Evolutionary conservation across 2,797 vertebrate species (phyloP).

Genomic region (Smutsia temminckii): DNA sequence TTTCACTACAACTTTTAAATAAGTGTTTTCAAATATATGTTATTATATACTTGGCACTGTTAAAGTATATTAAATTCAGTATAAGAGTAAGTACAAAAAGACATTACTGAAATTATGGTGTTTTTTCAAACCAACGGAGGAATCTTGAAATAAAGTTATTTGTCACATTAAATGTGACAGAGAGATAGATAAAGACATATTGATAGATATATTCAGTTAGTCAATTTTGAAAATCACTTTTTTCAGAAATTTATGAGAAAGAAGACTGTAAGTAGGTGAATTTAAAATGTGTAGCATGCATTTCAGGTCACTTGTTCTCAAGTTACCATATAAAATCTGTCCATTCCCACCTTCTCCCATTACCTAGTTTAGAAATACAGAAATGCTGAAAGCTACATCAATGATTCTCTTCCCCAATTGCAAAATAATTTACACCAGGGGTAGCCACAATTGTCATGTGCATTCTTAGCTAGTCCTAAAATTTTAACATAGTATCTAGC

Average conservation of each 20-base stretch:
- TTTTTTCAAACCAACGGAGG: not conserved
- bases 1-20: constrained; percentile 32
- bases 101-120: not conserved
- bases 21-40: not conserved
- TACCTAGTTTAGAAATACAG: constrained; percentile 1
- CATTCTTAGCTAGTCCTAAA: constrained; percentile 24
- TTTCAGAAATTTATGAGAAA: constrained; percentile 22
- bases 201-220: not conserved
- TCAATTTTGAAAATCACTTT: not conserved
- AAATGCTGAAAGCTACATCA: constrained; percentile 54
- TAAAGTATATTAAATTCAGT: constrained; percentile 9
- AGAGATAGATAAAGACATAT: not conserved
- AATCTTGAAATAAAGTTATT: not conserved
- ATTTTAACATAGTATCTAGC: constrained; percentile 8
- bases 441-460: not conserved
- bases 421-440: constrained; percentile 46
- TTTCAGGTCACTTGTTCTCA: not conserved
- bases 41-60: not conserved
- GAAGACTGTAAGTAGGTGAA: not conserved
- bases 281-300: not conserved
- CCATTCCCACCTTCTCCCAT: not conserved
- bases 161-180: not conserved
- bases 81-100: not conserved
- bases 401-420: constrained; percentile 4
- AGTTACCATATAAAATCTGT: not conserved